Evolutionary conservation across 2,888 invertebrate species (phyloP).

Genomic region (Seira musarum): DNA sequence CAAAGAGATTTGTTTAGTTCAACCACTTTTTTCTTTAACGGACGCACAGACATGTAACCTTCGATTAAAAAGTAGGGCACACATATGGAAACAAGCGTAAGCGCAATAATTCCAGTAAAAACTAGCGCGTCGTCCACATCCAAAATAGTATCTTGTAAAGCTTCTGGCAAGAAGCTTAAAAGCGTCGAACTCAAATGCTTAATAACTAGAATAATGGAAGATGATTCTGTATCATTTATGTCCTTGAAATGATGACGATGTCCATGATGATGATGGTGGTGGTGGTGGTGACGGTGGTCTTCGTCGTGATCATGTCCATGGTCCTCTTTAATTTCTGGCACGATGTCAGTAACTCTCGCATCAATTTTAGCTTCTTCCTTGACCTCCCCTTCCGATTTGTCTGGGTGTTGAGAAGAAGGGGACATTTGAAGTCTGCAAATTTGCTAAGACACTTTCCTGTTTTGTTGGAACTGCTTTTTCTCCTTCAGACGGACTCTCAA

Average conservation of each 20-base stretch:
- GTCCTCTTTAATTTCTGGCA: no score
- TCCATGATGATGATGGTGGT: slow-evolving; percentile 49
- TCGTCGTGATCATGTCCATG: slow-evolving; percentile 11
- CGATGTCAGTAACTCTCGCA: no score
- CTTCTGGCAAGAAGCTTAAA: slow-evolving; percentile 67
- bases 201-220: slow-evolving; percentile 62
- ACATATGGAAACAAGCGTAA: slow-evolving; percentile 68
- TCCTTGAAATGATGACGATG: slow-evolving; percentile 32
- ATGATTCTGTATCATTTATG: slow-evolving; percentile 44
- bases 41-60: slow-evolving; percentile 61
- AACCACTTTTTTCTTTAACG: slow-evolving; percentile 68
- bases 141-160: slow-evolving; percentile 68
- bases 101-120: slow-evolving; percentile 69
- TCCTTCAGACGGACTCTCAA: no score
- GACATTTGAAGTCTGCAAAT: neutral
- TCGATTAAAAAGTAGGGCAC: slow-evolving; percentile 69
- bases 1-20: slow-evolving; percentile 68
- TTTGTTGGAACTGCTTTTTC: neutral
- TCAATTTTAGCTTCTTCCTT: neutral
- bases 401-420: slow-evolving; percentile 1
- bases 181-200: slow-evolving; percentile 68
- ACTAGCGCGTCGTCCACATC: slow-evolving; percentile 69
- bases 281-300: slow-evolving; percentile 31
- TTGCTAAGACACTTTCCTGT: neutral
- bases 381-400: neutral